Evolutionary conservation across 1,140 invertebrate species (phyloP).

Genomic region (Manduca sexta): DNA sequence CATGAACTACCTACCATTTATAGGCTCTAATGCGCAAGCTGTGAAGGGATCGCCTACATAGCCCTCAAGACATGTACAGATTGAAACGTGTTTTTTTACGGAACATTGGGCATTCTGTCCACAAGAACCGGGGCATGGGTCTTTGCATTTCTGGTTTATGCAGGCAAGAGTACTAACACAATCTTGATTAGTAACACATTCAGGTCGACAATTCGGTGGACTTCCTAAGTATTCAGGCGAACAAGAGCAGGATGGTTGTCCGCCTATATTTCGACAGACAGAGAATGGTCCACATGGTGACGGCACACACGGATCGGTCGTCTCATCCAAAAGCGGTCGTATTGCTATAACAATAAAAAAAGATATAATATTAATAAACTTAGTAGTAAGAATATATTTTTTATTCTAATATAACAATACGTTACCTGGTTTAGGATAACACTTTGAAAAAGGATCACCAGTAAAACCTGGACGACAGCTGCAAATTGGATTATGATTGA

Average conservation of each 20-base stretch:
- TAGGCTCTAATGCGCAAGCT: constrained; percentile 64
- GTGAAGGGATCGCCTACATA: constrained; percentile 79
- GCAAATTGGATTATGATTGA: constrained; percentile 78
- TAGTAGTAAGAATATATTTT: too few relatives aligned
- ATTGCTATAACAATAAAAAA: constrained; percentile 32
- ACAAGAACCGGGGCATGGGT: constrained; percentile 80
- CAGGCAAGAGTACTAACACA: constrained; percentile 77
- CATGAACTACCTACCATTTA: constrained; percentile 59
- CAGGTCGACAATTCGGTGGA: constrained; percentile 79
- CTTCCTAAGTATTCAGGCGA: constrained; percentile 75
- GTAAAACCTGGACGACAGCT: constrained; percentile 69
- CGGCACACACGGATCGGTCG: constrained; percentile 73
- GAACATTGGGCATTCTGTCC: constrained; percentile 76
- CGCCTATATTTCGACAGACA: constrained; percentile 75
- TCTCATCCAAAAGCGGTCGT: constrained; percentile 51
- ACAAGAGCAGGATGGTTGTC: constrained; percentile 77
- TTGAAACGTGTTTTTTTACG: constrained; percentile 77
- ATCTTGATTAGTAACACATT: constrained; percentile 79
- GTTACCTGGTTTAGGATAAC: constrained; percentile 76
- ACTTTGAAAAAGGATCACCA: constrained; percentile 75
- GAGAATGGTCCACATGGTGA: constrained; percentile 80
- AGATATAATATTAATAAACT: too few relatives aligned
- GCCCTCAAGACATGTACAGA: constrained; percentile 78
- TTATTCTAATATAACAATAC: too few relatives aligned
- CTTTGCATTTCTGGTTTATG: constrained; percentile 77